These are phyloP conservation scores for Aurelia aurita complex sp. Pacific DNA, from an alignment of 30 jellyfish, hydroid and myxozoan genomes.

Conservation along the genomic window DNA sequence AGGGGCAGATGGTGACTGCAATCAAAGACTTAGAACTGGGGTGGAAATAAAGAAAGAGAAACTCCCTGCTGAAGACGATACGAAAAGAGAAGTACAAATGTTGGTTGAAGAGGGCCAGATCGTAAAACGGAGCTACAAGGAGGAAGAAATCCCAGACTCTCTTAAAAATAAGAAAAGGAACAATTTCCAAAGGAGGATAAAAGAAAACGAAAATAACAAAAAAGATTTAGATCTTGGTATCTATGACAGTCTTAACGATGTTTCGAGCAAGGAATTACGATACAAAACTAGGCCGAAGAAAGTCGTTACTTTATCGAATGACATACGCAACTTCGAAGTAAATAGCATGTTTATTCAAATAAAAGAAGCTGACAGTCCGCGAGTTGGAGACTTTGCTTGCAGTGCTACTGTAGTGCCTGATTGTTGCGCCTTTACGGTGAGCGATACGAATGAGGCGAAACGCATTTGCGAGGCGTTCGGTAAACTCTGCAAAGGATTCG, in stretches of 20 bases:
- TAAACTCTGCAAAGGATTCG: conserved; percentile 79
- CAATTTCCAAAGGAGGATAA: neutral
- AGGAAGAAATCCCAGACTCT: neutral
- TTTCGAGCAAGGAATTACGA: neutral
- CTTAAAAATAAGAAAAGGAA: neutral
- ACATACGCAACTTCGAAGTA: conserved; percentile 45
- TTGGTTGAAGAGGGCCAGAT: conserved; percentile 28
- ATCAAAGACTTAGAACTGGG: neutral
- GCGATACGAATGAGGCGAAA: conserved; percentile 71
- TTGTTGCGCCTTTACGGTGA: conserved; percentile 82
- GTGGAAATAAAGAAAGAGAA: neutral
- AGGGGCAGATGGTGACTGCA: conserved; percentile 6
- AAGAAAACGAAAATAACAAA: neutral
- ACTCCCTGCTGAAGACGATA: neutral
- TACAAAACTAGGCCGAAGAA: conserved; percentile 5
- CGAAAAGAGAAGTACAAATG: conserved; percentile 17
- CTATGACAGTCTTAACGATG: neutral
- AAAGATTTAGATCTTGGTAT: neutral
- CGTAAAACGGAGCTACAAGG: conserved; percentile 17
- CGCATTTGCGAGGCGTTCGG: conserved; percentile 82
- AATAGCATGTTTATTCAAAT: conserved; percentile 74
- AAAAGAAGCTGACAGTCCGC: conserved; percentile 86
- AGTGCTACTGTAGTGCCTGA: conserved; percentile 69
- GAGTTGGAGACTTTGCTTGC: conserved; percentile 79
- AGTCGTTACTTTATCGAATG: conserved; percentile 35